Evolutionary conservation across 2,797 vertebrate genomes (phyloP), one percentile per base, ranked within the genome.

Genomic region (Hapalemur alaotrensis): DNA sequence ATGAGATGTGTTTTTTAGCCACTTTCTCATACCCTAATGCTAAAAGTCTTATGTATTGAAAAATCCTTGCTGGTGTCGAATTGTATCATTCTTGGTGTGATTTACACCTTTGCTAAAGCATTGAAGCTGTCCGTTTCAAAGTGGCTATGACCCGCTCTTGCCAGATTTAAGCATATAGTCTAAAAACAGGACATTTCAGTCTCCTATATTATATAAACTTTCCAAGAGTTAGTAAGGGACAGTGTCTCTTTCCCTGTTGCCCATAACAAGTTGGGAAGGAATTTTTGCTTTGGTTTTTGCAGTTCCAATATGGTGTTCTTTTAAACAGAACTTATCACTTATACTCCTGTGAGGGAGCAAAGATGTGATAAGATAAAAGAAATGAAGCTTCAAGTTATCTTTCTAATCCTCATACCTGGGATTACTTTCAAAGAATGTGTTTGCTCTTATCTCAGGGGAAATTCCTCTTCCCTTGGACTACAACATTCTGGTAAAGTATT

Each of bases 281-380:
- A n/a, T 25, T 97, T 79, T 93, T 97, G 82, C 95, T 95, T 98
- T 95, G 63, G 95, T 96, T 95, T 97, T 92, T 95, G 41, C 72
- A 75, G 89, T 82, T 97, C 93, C 78, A 43, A 23, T 72, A 54
- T 95, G 79, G 79, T 96, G 92, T 97, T 97, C 96, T 98, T 98
- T 98, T 96, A 85, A 83, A 94, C 69, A 93, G 96, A 93, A 97
- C 93, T 98, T 98, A 98, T 98, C 96, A 0, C 94, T 97, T 96
- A 80, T 0, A 93, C 96, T 97, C 95, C 95, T 96, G 4, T 92
- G 97, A 98, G 92, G 96, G 95, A 98, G 97, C 91, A 96, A 95
- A 98, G 98, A 98, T 98, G 78, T 82, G 98, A 98, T 98, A 98
- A 98, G 98, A 98, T 98, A 98, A 98, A 98, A 98, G 98, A 99